These are phyloP conservation scores for Drosophila affinis DNA, from an alignment of 2,888 invertebrate species.

Conservation along the genomic window DNA sequence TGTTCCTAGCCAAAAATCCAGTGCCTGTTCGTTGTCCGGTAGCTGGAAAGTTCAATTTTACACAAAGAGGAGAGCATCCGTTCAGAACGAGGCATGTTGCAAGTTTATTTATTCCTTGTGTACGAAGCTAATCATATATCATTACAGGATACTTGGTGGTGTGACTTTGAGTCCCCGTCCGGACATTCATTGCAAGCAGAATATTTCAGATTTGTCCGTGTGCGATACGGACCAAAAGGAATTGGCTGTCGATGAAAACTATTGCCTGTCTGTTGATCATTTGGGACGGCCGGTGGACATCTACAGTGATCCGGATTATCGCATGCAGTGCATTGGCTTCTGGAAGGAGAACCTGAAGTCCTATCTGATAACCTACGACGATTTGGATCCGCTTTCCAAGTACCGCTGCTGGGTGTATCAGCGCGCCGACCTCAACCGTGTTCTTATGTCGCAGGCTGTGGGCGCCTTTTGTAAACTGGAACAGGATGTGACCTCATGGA, in stretches of 20 bases:
- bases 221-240: conserved; percentile 98
- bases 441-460: conserved; percentile 93
- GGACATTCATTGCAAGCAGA: conserved; percentile 95
- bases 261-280: conserved; percentile 98
- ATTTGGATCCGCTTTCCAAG: conserved; percentile 96
- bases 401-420: conserved; percentile 99
- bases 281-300: conserved; percentile 97
- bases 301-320: conserved; percentile 97
- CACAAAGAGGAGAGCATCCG: conserved; percentile 93
- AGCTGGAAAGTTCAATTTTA: conserved; percentile 97
- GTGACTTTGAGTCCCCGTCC: conserved; percentile 97
- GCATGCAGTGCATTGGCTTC: conserved; percentile 97
- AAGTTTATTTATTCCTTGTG: background rate
- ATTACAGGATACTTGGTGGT: conserved; percentile 93
- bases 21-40: conserved; percentile 97
- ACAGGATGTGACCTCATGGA: conserved; percentile 95
- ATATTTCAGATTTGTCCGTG: conserved; percentile 97
- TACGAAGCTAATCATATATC: background rate
- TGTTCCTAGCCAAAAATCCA: conserved; percentile 93
- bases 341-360: conserved; percentile 99
- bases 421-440: conserved; percentile 94
- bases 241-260: conserved; percentile 96
- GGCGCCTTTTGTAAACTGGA: conserved; percentile 95
- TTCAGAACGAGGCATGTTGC: conserved; percentile 89
- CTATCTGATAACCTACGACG: conserved; percentile 97